Percentiles rank a stretch among this genome's conserved stretches.
Evolutionary conservation across 92 coral and sea anemone genomes (phyloP).

Genomic region (Epizoanthus stellaris): DNA sequence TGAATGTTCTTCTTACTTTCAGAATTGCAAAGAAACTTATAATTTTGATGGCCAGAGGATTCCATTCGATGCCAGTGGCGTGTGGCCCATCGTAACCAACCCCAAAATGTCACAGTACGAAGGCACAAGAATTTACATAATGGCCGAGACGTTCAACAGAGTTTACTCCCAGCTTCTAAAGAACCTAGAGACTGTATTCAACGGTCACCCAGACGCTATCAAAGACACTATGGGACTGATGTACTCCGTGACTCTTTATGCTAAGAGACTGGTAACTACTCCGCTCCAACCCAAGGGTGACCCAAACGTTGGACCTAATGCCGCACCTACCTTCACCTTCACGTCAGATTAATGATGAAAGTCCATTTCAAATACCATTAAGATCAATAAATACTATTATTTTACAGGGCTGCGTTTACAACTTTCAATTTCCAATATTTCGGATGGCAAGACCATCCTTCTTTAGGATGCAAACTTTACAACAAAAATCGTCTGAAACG

Average conservation of each 20-base stretch:
- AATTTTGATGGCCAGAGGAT: slow-evolving; percentile 59
- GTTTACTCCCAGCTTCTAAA: slow-evolving; percentile 67
- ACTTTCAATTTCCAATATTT: too few relatives aligned
- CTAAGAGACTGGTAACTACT: slow-evolving; percentile 49
- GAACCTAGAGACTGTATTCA: slow-evolving; percentile 66
- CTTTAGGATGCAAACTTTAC: too few relatives aligned
- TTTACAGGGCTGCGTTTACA: too few relatives aligned
- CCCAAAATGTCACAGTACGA: slow-evolving; percentile 59
- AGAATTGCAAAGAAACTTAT: slow-evolving; percentile 63
- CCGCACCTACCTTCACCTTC: slow-evolving; percentile 53
- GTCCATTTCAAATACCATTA: too few relatives aligned
- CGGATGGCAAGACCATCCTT: too few relatives aligned
- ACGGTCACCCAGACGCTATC: slow-evolving; percentile 68
- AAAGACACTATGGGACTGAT: slow-evolving; percentile 53
- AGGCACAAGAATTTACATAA: slow-evolving; percentile 27
- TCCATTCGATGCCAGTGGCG: slow-evolving; percentile 64
- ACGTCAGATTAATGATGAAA: background rate
- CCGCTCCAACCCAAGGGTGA: slow-evolving; percentile 61
- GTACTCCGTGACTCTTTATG: slow-evolving; percentile 45
- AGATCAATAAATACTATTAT: too few relatives aligned
- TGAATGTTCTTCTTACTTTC: background rate
- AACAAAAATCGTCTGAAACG: too few relatives aligned
- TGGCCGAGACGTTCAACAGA: slow-evolving; percentile 64
- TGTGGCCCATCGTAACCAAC: slow-evolving; percentile 73
- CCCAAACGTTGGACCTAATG: slow-evolving; percentile 59